Evolutionary conservation across 2,888 invertebrate genomes (phyloP).

Genomic region (Acanthosepion pharaonis): DNA sequence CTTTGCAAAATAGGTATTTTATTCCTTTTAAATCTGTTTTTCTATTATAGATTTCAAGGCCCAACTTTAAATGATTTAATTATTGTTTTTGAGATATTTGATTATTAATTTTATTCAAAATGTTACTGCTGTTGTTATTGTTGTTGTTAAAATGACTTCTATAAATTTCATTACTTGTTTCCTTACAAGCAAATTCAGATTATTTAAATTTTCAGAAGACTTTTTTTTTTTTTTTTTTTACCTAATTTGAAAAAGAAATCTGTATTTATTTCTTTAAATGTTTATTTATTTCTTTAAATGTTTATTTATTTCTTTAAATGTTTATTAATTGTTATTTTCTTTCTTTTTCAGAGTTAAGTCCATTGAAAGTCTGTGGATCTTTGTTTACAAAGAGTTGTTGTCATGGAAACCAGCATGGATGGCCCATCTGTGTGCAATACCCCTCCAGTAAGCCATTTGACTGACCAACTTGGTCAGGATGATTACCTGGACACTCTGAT

Average conservation of each 20-base stretch:
- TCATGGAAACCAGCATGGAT: conserved; percentile 38
- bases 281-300: too few relatives aligned
- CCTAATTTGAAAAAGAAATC: neutral
- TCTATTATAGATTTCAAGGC: too few relatives aligned
- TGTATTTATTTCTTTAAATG: neutral
- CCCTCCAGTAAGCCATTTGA: neutral
- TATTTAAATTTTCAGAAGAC: neutral
- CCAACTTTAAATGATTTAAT: too few relatives aligned
- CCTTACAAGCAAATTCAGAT: too few relatives aligned
- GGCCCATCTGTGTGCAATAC: conserved; percentile 14
- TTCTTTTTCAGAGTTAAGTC: neutral
- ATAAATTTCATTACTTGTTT: too few relatives aligned
- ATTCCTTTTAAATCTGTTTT: too few relatives aligned
- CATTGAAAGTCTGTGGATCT: neutral
- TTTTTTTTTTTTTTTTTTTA: neutral
- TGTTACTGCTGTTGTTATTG: neutral
- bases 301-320: neutral
- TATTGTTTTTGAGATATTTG: neutral
- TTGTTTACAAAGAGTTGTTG: neutral
- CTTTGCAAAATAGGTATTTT: too few relatives aligned
- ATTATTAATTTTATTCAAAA: neutral
- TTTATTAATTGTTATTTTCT: neutral
- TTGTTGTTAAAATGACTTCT: too few relatives aligned
- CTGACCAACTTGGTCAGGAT: conserved; percentile 33
- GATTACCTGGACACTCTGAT: conserved; percentile 35